Percentiles rank a stretch among this genome's conserved stretches.
Conservation (phyloP, 2,888 invertebrate genomes). For the Bedellia somnulentella region DNA sequence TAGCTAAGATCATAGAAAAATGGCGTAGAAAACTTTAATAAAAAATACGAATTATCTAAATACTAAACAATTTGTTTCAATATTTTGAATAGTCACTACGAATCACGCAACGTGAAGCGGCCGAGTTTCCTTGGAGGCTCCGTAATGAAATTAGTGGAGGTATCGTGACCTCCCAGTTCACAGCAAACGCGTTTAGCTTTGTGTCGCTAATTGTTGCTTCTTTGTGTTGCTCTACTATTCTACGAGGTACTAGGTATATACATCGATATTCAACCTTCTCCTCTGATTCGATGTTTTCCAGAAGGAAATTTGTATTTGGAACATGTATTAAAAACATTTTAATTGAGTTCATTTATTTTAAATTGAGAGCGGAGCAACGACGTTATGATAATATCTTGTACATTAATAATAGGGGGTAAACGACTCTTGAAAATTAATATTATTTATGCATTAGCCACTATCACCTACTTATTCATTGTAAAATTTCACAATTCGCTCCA, state of each 20-base stretch:
- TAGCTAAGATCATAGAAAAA: too few relatives aligned
- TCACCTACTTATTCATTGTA: too few relatives aligned
- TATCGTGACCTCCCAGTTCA: slow-evolving; percentile 3
- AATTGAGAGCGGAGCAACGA: background rate
- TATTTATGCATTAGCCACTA: too few relatives aligned
- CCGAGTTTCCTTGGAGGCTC: slow-evolving; percentile 6
- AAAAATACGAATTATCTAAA: too few relatives aligned
- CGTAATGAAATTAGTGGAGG: slow-evolving; percentile 4
- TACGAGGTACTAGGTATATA: too few relatives aligned
- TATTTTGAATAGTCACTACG: too few relatives aligned
- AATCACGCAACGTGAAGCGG: too few relatives aligned
- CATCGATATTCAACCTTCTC: background rate
- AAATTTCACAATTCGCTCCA: too few relatives aligned
- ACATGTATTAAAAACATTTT: background rate
- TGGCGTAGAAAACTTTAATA: too few relatives aligned
- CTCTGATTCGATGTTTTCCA: slow-evolving; percentile 3
- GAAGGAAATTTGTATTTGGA: slow-evolving; percentile 6
- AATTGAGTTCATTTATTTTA: background rate
- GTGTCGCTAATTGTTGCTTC: background rate
- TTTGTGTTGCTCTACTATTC: background rate
- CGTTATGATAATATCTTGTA: background rate
- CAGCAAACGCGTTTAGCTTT: slow-evolving; percentile 2
- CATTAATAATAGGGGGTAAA: background rate
- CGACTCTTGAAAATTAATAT: too few relatives aligned
- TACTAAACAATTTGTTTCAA: too few relatives aligned